Evolutionary conservation across 2,888 invertebrate genomes (phyloP).

Genomic region (Schizaphis graminum): DNA sequence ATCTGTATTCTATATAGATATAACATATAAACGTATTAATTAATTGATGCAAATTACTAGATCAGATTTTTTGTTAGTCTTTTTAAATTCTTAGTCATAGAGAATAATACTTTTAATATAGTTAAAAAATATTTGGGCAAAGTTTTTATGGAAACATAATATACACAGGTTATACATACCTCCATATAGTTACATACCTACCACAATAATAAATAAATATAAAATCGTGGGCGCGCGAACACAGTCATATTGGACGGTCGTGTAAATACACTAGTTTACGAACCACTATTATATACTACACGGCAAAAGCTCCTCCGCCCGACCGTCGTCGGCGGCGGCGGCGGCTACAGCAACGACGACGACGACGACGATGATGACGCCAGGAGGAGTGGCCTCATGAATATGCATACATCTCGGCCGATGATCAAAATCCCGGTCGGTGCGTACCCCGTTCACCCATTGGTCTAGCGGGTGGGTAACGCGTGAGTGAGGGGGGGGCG

Average conservation of each 20-base stretch:
- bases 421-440: conserved; percentile 65
- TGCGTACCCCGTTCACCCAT: conserved; percentile 61
- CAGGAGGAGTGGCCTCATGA: conserved; percentile 66
- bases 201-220: neutral
- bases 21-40: neutral
- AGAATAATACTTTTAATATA: neutral
- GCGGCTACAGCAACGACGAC: neutral
- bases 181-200: neutral
- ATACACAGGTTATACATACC: neutral
- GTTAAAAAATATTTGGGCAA: neutral
- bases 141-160: neutral
- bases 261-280: conserved; percentile 2
- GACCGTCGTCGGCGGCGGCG: neutral
- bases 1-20: neutral
- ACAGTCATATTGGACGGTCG: neutral
- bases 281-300: conserved; percentile 15
- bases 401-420: conserved; percentile 65
- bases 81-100: neutral
- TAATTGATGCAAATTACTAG: neutral
- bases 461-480: conserved; percentile 52
- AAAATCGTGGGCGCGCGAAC: neutral
- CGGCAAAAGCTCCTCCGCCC: conserved; percentile 30
- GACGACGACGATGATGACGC: conserved; percentile 34
- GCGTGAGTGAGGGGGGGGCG: neutral
- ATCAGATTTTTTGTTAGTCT: neutral